Conservation (phyloP, 2,888 invertebrate genomes). For the Vandiemenella viatica region DNA sequence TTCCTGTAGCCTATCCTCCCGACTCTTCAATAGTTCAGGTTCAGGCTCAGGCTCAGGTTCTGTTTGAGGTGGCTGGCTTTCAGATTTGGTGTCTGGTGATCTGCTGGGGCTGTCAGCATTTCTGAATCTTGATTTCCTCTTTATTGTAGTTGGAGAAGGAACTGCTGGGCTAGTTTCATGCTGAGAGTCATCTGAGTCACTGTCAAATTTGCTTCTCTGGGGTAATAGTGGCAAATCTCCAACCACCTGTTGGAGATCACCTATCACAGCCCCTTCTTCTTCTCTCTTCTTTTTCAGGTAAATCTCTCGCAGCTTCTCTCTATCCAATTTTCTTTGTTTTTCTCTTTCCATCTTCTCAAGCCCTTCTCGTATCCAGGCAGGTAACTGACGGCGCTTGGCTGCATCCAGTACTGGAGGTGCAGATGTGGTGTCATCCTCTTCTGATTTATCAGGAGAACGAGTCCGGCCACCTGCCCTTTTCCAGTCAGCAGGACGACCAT, state of each 20-base stretch:
- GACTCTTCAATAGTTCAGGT: constrained; percentile 30
- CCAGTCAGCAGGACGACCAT: constrained; percentile 17
- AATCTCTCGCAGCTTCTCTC: constrained; percentile 49
- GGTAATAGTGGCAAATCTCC: constrained; percentile 25
- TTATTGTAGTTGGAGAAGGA: constrained; percentile 5
- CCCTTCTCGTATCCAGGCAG: constrained; percentile 96
- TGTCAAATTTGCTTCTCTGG: constrained; percentile 41
- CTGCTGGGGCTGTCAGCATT: constrained; percentile 26
- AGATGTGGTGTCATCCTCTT: constrained; percentile 17
- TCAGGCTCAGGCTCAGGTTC: constrained; percentile 23
- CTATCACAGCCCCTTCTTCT: constrained; percentile 35
- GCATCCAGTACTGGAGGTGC: constrained; percentile 45
- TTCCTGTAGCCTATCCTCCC: constrained; percentile 50
- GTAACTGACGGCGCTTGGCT: constrained; percentile 73
- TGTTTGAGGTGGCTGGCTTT: constrained; percentile 15
- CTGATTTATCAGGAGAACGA: constrained; percentile 15
- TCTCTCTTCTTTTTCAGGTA: constrained; percentile 35
- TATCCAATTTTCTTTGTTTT: constrained; percentile 72
- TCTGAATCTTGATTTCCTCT: constrained; percentile 27
- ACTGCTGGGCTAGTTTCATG: constrained; percentile 5
- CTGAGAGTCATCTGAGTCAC: constrained; percentile 27
- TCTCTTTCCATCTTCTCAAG: constrained; percentile 95
- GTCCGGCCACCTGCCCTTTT: constrained; percentile 13
- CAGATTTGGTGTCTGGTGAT: constrained; percentile 9
- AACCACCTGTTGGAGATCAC: constrained; percentile 17